Evolutionary conservation across 2,888 invertebrate species (phyloP), one percentile per base, ranked within the genome.

Genomic region (Lasioglossum villosulum): DNA sequence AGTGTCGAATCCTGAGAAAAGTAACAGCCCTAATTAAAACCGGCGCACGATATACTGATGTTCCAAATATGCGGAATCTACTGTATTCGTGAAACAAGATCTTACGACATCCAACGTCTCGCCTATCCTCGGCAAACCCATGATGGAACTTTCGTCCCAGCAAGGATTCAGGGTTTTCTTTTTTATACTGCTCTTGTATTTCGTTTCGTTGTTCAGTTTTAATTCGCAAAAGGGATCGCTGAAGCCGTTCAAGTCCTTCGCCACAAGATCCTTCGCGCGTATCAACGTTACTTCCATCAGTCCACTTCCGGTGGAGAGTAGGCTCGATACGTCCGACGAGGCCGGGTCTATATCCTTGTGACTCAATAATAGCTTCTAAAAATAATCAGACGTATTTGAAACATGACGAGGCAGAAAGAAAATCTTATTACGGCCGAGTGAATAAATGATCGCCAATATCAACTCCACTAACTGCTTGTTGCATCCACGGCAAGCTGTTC

Each of bases 151-250:
- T 88, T 96, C 96, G 87, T 96, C 96, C 96, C 96, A 96, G 76
- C 94, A 95, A 6, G 96, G 96, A 88, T 95, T 95, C 83, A 96
- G 89, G 0, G 96, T 96, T 90, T 96, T 96, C 93, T 96, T 96
- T 90, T 96, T 96, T 12, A 96, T 95, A 76, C 95, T 95, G 30
- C 96, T 96, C 83, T 95, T 95, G 91, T 96, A 96, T 86, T 96
- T 95, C 70, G 95, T 95, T 82, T 96, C 95, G 52, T 95, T 95
- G 80, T 95, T 95, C 63, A 96, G 88, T 85, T 94, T 95, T 23
- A 96, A 92, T 80, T 95, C 96, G 91, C 96, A 96, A 90, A 95
- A 96, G 12, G 96, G 96, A 91, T 96, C 96, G 91, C 96, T 96
- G 92, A 95, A 96, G n/a, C 96, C 96, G 91, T 96, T 96, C 80